Evolutionary conservation across 1,140 invertebrate genomes (phyloP).

Genomic region (Arion vulgaris): DNA sequence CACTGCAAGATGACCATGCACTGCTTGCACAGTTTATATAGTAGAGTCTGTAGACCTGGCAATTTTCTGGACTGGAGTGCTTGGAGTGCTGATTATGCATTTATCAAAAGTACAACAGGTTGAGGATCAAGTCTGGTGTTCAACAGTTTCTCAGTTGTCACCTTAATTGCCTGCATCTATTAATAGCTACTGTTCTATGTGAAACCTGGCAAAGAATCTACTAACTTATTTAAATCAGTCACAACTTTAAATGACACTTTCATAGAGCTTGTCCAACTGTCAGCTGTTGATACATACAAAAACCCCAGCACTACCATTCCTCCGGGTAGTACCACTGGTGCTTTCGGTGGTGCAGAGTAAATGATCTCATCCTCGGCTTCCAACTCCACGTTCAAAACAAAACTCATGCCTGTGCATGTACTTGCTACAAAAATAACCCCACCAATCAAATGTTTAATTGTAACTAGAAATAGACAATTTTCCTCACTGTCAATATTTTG

Average conservation of each 20-base stretch:
- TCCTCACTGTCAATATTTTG: slow-evolving; percentile 2
- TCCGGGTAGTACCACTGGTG: not conserved
- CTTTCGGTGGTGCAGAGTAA: not conserved
- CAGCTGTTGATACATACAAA: not conserved
- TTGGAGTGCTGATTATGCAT: too few species aligned
- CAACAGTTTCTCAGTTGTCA: too few species aligned
- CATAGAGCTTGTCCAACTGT: not conserved
- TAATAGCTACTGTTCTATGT: too few species aligned
- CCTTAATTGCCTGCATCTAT: too few species aligned
- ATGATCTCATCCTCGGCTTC: slow-evolving; percentile 17
- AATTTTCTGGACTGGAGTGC: too few species aligned
- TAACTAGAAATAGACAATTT: slow-evolving; percentile 47
- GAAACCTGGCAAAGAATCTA: too few species aligned
- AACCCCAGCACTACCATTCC: slow-evolving; percentile 9
- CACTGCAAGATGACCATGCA: too few species aligned
- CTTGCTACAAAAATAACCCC: slow-evolving; percentile 46
- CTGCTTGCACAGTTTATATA: too few species aligned
- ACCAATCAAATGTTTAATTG: slow-evolving; percentile 42
- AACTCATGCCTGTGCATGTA: slow-evolving; percentile 39
- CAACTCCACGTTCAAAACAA: not conserved
- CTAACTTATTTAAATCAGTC: not conserved
- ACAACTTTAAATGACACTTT: not conserved
- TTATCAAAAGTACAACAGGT: too few species aligned
- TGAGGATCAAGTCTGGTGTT: too few species aligned
- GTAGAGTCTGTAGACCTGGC: too few species aligned